Base-by-base conservation (phyloP, 2,888 invertebrate genomes). In the Acanthosepion pharaonis region DNA sequence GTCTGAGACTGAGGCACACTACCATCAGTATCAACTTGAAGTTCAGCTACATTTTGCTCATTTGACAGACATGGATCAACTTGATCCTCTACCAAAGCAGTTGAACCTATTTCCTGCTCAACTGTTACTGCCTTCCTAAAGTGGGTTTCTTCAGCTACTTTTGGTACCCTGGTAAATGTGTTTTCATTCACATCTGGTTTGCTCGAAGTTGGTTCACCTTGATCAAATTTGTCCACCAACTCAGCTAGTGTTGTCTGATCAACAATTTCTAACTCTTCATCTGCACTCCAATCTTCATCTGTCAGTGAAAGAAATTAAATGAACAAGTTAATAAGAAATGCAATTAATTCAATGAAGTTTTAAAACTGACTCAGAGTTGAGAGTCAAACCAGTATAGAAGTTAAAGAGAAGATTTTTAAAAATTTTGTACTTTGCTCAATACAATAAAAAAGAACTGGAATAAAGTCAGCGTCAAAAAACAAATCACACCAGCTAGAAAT, bases 201-300 rank as follows among this genome's bases (percentile, higher is more conserved):
- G 78, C n/a, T n/a, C 15, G 78, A 11, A 78, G 11, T n/a, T 11
- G 78, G 33, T 11, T 51, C 51, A 18, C 51, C 93, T 20, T 28
- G n/a, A 15, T 78, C 93, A 25, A 42, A 53, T 49, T 93, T 93
- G 93, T 93, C 93, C 18, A 93, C 93, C 28, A 93, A 53, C 28
- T 93, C 93, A 20, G 93, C 93, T 18, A 93, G 51, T 53, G 93
- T 93, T 18, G 93, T 53, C 49, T 93, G n/a, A 28, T 93, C 53
- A n/a, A 93, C n/a, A 15, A 93, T 53, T 49, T 93, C 93, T 49
- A 53, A 42, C 51, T 93, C 93, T 51, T 93, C 93, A 51, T 93
- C 93, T 25, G 51, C 93, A 93, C 93, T 93, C 93, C 93, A 93
- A 93, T 93, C 93, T 51, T 93, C 93, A 93, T 93, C 93, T 93